Evolutionary conservation across 2,797 vertebrate genomes (phyloP), one percentile per base, ranked within the genome.

Genomic region (Kryptopterus vitreolus): DNA sequence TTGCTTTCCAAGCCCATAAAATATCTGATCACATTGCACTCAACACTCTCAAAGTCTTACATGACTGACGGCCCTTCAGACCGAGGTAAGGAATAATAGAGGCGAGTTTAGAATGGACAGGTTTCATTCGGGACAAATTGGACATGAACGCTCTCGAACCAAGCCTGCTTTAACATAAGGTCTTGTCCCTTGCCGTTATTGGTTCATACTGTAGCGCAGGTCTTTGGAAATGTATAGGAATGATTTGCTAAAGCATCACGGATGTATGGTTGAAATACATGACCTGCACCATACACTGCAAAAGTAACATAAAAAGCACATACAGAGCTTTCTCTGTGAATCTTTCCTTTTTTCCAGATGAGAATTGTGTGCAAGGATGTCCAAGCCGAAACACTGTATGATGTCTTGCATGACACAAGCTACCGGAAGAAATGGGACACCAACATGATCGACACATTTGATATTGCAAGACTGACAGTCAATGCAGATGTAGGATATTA

Each of bases 401-500:
- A 97, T 0, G 94, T 95, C 79, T 92, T 95, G 81, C 94, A 94
- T 0, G 95, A 96, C 90, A 95, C 91, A 63, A 89, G 84, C 88
- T 95, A 95, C 88, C 92, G 94, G 58, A 94, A 83, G 87, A 95
- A 95, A 83, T 95, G 95, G 95, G 94, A 95, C 90, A 87, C 90
- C 0, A 95, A 96, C 89, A 95, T 97, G 94, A 94, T 96, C 0
- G 94, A 95, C 86, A 95, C 95, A 15, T 93, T 93, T 0, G 96
- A 97, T 89, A 96, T 96, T 7, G 95, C 94, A 18, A 87, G 91
- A 31, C 94, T 96, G 86, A 95, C 93, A 0, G 94, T 92, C 76
- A 97, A 97, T 5, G 90, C 95, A 0, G 95, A 95, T 3, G 93
- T 95, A 1, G 96, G 94, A 77, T 95, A 95, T 84, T 97, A 95